Evolutionary conservation across 2,888 invertebrate species (phyloP), one percentile per base, ranked within the genome.

Genomic region (Cistogaster globosa): DNA sequence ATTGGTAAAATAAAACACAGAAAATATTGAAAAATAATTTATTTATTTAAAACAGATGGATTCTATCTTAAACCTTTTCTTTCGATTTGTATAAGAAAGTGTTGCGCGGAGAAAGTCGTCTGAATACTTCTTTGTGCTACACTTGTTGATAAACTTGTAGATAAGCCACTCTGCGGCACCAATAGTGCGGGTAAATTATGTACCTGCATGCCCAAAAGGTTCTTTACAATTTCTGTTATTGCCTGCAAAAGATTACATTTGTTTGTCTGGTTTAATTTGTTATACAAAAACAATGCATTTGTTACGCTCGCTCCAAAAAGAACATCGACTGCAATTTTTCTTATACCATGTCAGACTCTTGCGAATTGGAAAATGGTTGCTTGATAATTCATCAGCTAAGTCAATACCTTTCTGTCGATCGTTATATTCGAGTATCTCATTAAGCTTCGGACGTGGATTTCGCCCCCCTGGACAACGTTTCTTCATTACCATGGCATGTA

Each of bases 311-410:
- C 48, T 74, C 18, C 18, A 60, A 74, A 72, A 26, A 72, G 18
- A 36, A 72, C 9, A 72, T 58, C 72, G 22, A 58, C 42, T 2
- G 72, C 58, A 18, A 62, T 74, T 45, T 62, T 72, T 62, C n/a
- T 74, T 74, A 45, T 74, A 74, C 60, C 60, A 74, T 12, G 60
- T 60, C 51, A 22, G n/a, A 45, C 60, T 60, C 51, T 74, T 74
- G 14, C 45, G 60, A 48, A 74, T 48, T 9, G 74, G 74, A 3
- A 32, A 74, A 32, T 62, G 36, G 48, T 48, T 45, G 36, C 48
- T 48, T 2, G 72, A 11, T 18, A 58, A 26, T 72, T 72, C 42
- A 26, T 72, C 42, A 8, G 72, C 57, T 36, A 72, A 42, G 45
- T 42, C 42, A 22, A 58, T 72, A 36, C 58, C 72, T 57, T 72